Base-by-base conservation (phyloP, 2,113 vertebrate species). In the Misgurnus mizolepis region DNA sequence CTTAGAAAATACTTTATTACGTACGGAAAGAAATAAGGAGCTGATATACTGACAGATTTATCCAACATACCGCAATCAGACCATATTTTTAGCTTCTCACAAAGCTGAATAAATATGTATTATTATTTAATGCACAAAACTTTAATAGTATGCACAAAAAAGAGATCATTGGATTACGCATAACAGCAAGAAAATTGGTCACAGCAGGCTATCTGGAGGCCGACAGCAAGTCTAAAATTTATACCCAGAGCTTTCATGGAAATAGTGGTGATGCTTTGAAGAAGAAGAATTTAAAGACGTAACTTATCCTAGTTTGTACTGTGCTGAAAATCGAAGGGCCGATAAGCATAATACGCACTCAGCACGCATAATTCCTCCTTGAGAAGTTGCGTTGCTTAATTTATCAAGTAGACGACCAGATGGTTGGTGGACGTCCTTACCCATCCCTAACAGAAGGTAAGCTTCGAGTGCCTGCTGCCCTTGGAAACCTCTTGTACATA, bases 21-120 rank as follows among this genome's bases (percentile, higher is more conserved):
- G 27, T 34, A 34, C 27, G 27, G 27, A 34, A 34, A 41, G 39
- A 50, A 74, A 73, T 17, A 3, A 40, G 34, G 27, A 7, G 27
- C 73, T 60, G 9, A 43, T 76, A 80, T 83, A 67, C 69, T 18
- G 66, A 74, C 15, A 78, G 47, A 50, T 12, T 50, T 4, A 12
- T 50, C 12, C 11, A 50, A 50, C 49, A 50, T 50, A 50, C 9
- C 8, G 12, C 9, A 50, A 11, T 1, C 12, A 14, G 14, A 53
- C 4, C 5, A 5, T 45, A 45, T 12, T 53, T 53, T 5, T 53
- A 53, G 12, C 50, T 53, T 53, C 4, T 15, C 12, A 14, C 50
- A 15, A 5, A 14, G 15, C 5, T 15, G 5, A 53, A 53, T 9
- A 10, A 49, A 49, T 8, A 45, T 45, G 3, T 49, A 10, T 49